Conservation (phyloP, 2,888 invertebrate species). For the Taphrorychus bicolor region DNA sequence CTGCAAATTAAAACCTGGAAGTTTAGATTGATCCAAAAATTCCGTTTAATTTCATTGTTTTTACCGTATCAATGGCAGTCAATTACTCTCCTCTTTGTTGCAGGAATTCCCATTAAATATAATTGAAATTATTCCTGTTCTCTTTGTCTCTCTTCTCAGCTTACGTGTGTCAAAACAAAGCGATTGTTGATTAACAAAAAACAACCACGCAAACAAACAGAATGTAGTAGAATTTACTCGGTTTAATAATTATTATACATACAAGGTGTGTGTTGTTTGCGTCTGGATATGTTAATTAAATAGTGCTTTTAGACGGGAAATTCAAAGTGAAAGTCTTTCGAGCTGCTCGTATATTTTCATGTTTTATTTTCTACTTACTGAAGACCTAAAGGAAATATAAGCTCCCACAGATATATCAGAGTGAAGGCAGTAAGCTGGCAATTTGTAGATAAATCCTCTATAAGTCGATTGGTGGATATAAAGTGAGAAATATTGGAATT, state of each 20-base stretch:
- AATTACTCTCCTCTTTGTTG: neutral
- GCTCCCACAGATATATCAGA: conserved; percentile 1
- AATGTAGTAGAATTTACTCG: neutral
- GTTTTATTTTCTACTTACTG: neutral
- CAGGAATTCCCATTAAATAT: neutral
- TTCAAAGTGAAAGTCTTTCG: neutral
- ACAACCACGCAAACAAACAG: neutral
- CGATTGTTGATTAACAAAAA: neutral
- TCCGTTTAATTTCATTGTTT: neutral
- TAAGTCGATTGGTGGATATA: conserved; percentile 3
- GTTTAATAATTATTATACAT: neutral
- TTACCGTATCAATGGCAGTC: neutral
- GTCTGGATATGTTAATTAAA: too few species aligned
- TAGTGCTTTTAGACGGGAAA: too few species aligned
- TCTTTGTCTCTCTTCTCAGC: neutral
- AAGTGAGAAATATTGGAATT: conserved; percentile 9
- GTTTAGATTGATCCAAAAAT: neutral
- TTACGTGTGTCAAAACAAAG: neutral
- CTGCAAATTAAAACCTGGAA: too few species aligned
- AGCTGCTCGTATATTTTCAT: neutral
- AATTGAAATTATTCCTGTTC: neutral
- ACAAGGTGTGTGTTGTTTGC: too few species aligned
- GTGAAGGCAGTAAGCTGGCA: conserved; percentile 4
- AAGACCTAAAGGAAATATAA: conserved; percentile 3
- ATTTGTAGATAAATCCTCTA: conserved; percentile 6